Evolutionary conservation across 2,797 vertebrate species (phyloP), one percentile per base, ranked within the genome.

Genomic region (Notoglanidium macrostoma): DNA sequence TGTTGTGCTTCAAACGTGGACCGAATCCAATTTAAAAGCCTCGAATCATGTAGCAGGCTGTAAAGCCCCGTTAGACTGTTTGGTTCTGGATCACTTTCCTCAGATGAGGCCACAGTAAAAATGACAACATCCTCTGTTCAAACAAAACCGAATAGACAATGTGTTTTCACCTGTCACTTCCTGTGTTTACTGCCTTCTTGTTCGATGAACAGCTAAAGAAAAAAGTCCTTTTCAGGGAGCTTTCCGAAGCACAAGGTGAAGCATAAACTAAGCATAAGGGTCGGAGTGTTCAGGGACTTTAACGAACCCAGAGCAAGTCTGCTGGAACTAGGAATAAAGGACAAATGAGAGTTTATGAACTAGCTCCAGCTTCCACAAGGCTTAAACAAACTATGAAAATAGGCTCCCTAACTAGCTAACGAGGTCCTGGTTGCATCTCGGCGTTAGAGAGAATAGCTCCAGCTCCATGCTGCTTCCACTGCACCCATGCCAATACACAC

Each of bases 401-500:
- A 68, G 12, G 9, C 49, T 70, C 26, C 32, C 10, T 35, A 67
- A 68, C 15, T 32, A n/a, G 80, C 57, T 32, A 49, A 63, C n/a
- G 4, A 63, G 29, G 17, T 19, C 26, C 63, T 46, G 32, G 51
- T 81, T 83, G 78, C 49, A 81, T 14, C 49, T 26, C 35, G 21
- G 72, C 49, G 15, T 78, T 29, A 55, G 10, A 49, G 51, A 83
- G 29, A 32, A 49, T 89, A 49, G 70, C 76, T 79, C 70, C 80
- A 40, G 78, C 77, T 73, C 26, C 49, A 57, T 35, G 85, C 35
- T 87, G 32, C 35, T 86, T 63, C 49, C 8, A 44, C 84, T 84
- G 73, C 32, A 32, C 72, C 61, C 81, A 84, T 7, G 26, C 85
- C 74, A 87, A 83, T 2, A 73, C 29, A 86, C 35, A 88, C 85